A percentile compares a stretch with the other conserved stretches of the same genome.
Conservation (phyloP, 2,797 vertebrate genomes). For the Valencia hispanica region DNA sequence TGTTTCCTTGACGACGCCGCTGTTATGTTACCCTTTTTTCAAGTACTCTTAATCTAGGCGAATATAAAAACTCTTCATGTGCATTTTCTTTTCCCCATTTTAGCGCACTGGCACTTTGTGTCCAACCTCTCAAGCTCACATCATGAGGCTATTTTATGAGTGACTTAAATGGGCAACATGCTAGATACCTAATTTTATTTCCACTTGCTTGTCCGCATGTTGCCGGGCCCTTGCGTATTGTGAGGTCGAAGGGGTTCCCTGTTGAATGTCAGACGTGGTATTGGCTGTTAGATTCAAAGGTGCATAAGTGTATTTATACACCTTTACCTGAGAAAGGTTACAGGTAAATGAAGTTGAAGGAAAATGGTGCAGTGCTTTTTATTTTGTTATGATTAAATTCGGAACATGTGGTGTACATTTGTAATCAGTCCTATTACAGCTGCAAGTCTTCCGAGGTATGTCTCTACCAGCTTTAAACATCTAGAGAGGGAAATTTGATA, state of each 20-base stretch:
- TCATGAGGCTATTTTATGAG: slow-evolving; percentile 46
- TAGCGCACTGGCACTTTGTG: slow-evolving; percentile 38
- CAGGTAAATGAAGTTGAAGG: neutral
- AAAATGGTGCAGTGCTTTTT: neutral
- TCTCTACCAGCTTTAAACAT: neutral
- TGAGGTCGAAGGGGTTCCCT: slow-evolving; percentile 50
- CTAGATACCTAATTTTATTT: slow-evolving; percentile 26
- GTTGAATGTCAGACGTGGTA: slow-evolving; percentile 38
- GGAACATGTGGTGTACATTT: neutral
- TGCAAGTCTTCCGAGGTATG: too few relatives aligned
- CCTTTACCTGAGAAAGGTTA: neutral
- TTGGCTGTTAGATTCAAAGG: neutral
- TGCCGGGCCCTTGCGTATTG: neutral
- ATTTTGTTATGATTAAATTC: neutral
- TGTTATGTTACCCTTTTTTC: slow-evolving; percentile 69
- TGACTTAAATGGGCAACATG: slow-evolving; percentile 46
- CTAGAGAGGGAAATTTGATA: neutral
- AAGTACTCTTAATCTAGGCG: slow-evolving; percentile 71
- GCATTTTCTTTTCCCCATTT: slow-evolving; percentile 35
- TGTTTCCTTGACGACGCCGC: slow-evolving; percentile 82
- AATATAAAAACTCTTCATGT: slow-evolving; percentile 74
- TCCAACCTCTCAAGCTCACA: slow-evolving; percentile 55
- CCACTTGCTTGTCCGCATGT: neutral
- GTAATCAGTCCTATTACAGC: neutral
- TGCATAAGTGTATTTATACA: neutral